phyloP scores from a whole-genome alignment of 2,113 vertebrate species.

The Macaca mulatta region DNA sequence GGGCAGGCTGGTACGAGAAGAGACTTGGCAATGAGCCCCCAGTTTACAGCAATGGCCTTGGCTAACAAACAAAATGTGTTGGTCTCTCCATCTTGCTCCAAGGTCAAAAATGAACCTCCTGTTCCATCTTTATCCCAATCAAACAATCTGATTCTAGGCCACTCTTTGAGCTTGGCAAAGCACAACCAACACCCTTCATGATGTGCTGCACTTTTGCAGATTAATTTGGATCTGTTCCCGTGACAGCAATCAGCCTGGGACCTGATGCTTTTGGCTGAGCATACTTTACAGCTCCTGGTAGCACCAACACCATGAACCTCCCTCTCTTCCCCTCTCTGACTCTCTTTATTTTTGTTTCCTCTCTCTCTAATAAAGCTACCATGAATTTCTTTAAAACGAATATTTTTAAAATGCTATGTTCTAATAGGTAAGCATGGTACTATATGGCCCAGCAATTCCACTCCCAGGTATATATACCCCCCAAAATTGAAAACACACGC shows the following conservation, averaged over 20 bases:
- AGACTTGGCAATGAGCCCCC: not conserved
- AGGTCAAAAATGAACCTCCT: slow-evolving; percentile 69
- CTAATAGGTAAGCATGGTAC: not conserved
- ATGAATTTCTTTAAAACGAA: not conserved
- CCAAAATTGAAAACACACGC: not conserved
- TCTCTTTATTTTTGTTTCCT: too few relatives aligned
- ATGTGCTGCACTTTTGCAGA: slow-evolving; percentile 55
- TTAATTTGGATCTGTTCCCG: slow-evolving; percentile 64
- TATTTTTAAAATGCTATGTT: not conserved
- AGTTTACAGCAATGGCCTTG: slow-evolving; percentile 2
- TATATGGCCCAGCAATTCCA: not conserved
- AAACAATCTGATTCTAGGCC: slow-evolving; percentile 56
- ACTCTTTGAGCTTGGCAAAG: slow-evolving; percentile 49
- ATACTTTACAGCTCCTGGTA: not conserved
- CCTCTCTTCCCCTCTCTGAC: not conserved
- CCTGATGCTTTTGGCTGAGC: slow-evolving; percentile 16
- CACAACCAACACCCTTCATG: not conserved
- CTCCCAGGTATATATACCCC: not conserved
- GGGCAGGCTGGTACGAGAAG: not conserved
- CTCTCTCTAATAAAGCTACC: not conserved
- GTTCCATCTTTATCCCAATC: slow-evolving; percentile 38
- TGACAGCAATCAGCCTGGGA: not conserved
- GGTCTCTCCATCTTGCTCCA: slow-evolving; percentile 32
- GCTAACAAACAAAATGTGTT: slow-evolving; percentile 58
- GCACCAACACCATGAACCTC: not conserved